These are phyloP conservation scores for Aricia artaxerxes DNA, from an alignment of 2,888 invertebrate species.

Conservation along the genomic window DNA sequence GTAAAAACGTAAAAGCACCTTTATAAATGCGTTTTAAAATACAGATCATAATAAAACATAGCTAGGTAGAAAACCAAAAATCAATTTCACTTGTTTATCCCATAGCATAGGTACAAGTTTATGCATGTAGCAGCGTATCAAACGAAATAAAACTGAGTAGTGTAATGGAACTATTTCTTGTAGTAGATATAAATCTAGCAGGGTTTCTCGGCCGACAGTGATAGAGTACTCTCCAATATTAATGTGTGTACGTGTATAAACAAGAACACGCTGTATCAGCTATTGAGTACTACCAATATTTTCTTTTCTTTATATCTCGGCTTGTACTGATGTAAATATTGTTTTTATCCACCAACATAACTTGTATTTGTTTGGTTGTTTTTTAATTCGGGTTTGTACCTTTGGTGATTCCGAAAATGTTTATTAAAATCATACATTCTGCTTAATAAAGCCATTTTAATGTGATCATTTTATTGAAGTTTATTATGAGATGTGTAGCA, in stretches of 20 bases:
- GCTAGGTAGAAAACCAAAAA: not conserved
- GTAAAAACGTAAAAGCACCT: not conserved
- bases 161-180: slow-evolving; percentile 40
- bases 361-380: not conserved
- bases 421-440: too few relatives aligned
- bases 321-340: slow-evolving; percentile 14
- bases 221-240: slow-evolving; percentile 40
- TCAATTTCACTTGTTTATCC: not conserved
- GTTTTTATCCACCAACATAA: slow-evolving; percentile 10
- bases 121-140: slow-evolving; percentile 1
- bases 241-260: slow-evolving; percentile 42
- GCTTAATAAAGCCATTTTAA: not conserved
- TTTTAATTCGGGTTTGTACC: not conserved
- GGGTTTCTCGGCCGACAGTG: slow-evolving; percentile 40
- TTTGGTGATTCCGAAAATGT: not conserved
- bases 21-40: not conserved
- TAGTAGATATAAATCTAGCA: slow-evolving; percentile 42
- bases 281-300: slow-evolving; percentile 24
- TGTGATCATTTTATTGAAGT: not conserved
- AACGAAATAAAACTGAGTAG: slow-evolving; percentile 37
- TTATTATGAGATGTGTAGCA: not conserved
- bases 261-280: slow-evolving; percentile 37
- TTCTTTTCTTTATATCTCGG: slow-evolving; percentile 22
- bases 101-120: not conserved
- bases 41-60: not conserved